A percentile compares a stretch with the other conserved stretches of the same genome.
Conservation (phyloP, 2,888 invertebrate species). For the Ophioninae sp. region DNA sequence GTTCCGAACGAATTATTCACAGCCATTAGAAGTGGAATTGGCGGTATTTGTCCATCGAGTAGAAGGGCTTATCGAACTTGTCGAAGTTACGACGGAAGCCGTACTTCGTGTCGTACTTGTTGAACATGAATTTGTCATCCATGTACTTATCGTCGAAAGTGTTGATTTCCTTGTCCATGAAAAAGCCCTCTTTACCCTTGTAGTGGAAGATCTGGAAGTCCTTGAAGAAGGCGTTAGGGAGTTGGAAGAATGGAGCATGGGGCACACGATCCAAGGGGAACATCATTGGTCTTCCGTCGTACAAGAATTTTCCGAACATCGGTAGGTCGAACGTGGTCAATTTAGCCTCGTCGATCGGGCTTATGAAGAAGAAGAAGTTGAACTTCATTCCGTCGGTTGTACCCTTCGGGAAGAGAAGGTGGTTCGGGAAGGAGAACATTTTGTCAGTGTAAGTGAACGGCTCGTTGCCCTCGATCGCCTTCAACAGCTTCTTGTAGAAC, state of each 20-base stretch:
- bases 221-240: slow-evolving; percentile 85
- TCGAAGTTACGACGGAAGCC: slow-evolving; percentile 47
- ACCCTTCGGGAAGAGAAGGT: slow-evolving; percentile 86
- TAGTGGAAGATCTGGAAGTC: slow-evolving; percentile 83
- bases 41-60: slow-evolving; percentile 21
- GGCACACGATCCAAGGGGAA: slow-evolving; percentile 84
- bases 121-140: slow-evolving; percentile 24
- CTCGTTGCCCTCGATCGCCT: slow-evolving; percentile 75
- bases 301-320: slow-evolving; percentile 78
- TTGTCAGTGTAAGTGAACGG: slow-evolving; percentile 75
- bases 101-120: slow-evolving; percentile 43
- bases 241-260: slow-evolving; percentile 80
- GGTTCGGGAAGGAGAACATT: slow-evolving; percentile 82
- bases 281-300: slow-evolving; percentile 83
- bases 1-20: neutral
- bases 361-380: slow-evolving; percentile 84
- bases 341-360: slow-evolving; percentile 82
- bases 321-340: slow-evolving; percentile 81
- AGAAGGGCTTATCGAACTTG: slow-evolving; percentile 56
- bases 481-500: slow-evolving; percentile 74
- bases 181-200: slow-evolving; percentile 72
- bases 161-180: slow-evolving; percentile 41
- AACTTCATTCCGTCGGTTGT: slow-evolving; percentile 85
- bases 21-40: slow-evolving; percentile 53
- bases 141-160: slow-evolving; percentile 50